Conservation (phyloP, 2,797 vertebrate species). For the Pagetopsis macropterus region DNA sequence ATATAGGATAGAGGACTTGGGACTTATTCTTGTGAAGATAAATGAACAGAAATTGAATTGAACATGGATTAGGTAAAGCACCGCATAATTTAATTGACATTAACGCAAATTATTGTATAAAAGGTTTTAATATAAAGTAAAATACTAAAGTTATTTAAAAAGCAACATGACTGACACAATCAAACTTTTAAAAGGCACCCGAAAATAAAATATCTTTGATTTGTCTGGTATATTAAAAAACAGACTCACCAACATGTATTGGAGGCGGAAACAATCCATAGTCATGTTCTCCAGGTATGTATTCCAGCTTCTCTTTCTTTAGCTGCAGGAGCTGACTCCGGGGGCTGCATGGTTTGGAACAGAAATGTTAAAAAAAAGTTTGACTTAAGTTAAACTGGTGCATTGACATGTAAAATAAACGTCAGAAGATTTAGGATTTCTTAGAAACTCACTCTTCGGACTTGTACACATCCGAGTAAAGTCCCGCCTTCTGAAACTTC, state of each 20-base stretch:
- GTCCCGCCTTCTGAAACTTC: slow-evolving; percentile 98
- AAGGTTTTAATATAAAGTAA: background rate
- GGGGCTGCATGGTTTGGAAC: slow-evolving; percentile 79
- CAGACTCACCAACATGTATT: slow-evolving; percentile 95
- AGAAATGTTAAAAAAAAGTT: slow-evolving; percentile 14
- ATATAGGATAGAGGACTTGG: background rate
- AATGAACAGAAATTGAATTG: background rate
- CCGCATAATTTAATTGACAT: background rate
- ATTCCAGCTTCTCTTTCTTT: slow-evolving; percentile 98
- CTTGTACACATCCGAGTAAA: slow-evolving; percentile 99
- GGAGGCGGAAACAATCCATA: slow-evolving; percentile 96
- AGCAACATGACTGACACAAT: background rate
- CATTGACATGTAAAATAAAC: slow-evolving; percentile 14
- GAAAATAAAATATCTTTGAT: background rate
- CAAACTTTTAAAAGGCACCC: background rate
- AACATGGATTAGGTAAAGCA: background rate
- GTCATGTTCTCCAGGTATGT: slow-evolving; percentile 95
- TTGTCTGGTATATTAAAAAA: background rate
- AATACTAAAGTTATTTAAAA: no score
- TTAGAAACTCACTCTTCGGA: slow-evolving; percentile 90
- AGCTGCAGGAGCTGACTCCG: slow-evolving; percentile 94
- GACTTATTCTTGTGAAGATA: no score
- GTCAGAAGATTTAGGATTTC: background rate
- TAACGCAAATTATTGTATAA: background rate
- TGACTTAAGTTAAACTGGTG: background rate